Evolutionary conservation across 2,113 vertebrate genomes (phyloP), one percentile per base, ranked within the genome.

Genomic region (Nicator chloris): DNA sequence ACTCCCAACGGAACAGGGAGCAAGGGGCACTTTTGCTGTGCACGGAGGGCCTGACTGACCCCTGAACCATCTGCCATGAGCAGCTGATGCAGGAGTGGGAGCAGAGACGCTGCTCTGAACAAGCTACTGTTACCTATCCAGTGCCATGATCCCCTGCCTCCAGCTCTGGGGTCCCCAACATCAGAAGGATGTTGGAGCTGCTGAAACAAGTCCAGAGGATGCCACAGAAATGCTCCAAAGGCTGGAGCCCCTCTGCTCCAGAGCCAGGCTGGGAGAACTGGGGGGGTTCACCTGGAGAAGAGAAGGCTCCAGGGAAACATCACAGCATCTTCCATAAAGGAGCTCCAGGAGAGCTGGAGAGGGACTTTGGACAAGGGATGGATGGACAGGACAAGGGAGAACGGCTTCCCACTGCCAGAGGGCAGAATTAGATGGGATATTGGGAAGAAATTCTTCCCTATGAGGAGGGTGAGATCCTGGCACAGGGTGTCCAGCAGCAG

Each of bases 1-100:
- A 0, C 13, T 53, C 21, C 66, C 49, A 77, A 57, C 8, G 23
- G n/a, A 81, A 70, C 10, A 50, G 20, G 4, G 7, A 28, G 16
- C 12, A 49, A 73, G 0, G 1, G 31, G 6, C 61, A 71, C 15
- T 42, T 61, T 1, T 31, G 33, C 45, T 1, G 0, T 8, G 37
- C 13, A 21, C 8, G 1, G n/a, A 78, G 27, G 31, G 31, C 17
- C 75, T 44, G 49, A 53, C 27, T 19, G 16, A 61, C 3, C 35
- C 59, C 27, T 53, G 26, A 90, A 23, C 59, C 40, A 61, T 4
- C 45, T 66, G 44, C 30, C 68, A 80, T 0, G 0, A 60, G 70
- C 61, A 86, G 59, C 23, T 24, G 69, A 42, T 15, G 9, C 9
- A 65, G 57, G 33, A 73, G 13, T 19, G 60, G 23, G 18, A 6